Percentiles rank a stretch among this genome's conserved stretches.
These are phyloP conservation scores for Hemicordylus capensis DNA, from an alignment of 2,113 vertebrate species.

Conservation along the genomic window DNA sequence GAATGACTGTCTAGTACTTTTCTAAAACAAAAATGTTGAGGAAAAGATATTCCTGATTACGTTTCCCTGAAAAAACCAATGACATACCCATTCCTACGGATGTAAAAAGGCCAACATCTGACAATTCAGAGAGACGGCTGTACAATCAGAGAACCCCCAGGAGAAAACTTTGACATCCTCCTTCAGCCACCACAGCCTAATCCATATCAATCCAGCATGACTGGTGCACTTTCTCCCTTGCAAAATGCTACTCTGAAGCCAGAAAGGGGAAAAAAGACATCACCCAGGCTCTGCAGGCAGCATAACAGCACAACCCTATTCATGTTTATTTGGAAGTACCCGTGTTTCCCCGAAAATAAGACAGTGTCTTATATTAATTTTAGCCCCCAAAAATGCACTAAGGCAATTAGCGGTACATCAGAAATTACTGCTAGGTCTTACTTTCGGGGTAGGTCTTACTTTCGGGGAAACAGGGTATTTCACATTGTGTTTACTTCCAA, in stretches of 20 bases:
- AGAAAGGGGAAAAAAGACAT: slow-evolving; percentile 53
- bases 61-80: slow-evolving; percentile 59
- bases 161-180: slow-evolving; percentile 75
- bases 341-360: too few species aligned
- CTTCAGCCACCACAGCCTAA: slow-evolving; percentile 33
- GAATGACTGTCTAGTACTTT: slow-evolving; percentile 25
- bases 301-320: background rate
- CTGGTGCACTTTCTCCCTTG: slow-evolving; percentile 51
- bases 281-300: background rate
- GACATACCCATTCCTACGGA: slow-evolving; percentile 60
- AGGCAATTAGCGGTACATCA: too few species aligned
- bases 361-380: too few species aligned
- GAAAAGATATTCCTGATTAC: slow-evolving; percentile 48
- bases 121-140: slow-evolving; percentile 53
- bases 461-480: too few species aligned
- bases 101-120: slow-evolving; percentile 60
- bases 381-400: too few species aligned
- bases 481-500: too few species aligned
- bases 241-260: slow-evolving; percentile 25
- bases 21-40: slow-evolving; percentile 21
- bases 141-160: slow-evolving; percentile 59
- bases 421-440: too few species aligned
- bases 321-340: too few species aligned
- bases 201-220: slow-evolving; percentile 47
- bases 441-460: too few species aligned